phyloP scores from a whole-genome alignment of 2,797 vertebrate genomes.

The Nannoperca australis region DNA sequence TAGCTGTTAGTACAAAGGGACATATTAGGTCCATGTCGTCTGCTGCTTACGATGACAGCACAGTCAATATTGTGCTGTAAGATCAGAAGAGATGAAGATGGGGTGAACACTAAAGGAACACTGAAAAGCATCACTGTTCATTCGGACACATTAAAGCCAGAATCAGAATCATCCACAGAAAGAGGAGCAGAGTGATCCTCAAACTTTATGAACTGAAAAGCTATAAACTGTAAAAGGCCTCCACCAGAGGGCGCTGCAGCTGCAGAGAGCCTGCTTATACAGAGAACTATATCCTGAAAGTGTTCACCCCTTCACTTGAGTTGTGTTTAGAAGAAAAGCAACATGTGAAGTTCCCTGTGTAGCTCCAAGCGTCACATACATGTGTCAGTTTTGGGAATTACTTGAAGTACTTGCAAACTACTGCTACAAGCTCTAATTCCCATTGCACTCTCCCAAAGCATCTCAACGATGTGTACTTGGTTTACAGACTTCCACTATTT shows the following conservation, averaged over 20 bases:
- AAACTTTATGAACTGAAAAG: neutral
- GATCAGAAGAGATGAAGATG: neutral
- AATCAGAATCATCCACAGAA: too few species aligned
- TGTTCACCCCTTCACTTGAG: neutral
- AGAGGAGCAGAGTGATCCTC: too few species aligned
- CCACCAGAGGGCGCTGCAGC: constrained; percentile 7
- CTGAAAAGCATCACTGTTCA: neutral
- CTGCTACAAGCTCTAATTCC: constrained; percentile 15
- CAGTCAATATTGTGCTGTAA: neutral
- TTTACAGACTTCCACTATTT: constrained; percentile 18
- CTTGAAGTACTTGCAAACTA: constrained; percentile 4
- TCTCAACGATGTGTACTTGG: neutral
- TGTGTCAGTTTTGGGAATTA: neutral
- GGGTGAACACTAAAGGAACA: neutral
- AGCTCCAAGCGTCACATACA: neutral
- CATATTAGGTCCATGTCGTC: neutral
- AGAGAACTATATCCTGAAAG: neutral
- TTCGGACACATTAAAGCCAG: too few species aligned
- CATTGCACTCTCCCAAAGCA: constrained; percentile 13
- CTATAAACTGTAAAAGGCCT: neutral
- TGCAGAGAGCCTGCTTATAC: too few species aligned
- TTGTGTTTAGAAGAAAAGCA: neutral
- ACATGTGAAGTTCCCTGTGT: neutral
- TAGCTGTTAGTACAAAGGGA: neutral
- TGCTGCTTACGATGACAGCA: neutral